Evolutionary conservation across 2,113 vertebrate species (phyloP).

Genomic region (Dryoscopus gambensis): DNA sequence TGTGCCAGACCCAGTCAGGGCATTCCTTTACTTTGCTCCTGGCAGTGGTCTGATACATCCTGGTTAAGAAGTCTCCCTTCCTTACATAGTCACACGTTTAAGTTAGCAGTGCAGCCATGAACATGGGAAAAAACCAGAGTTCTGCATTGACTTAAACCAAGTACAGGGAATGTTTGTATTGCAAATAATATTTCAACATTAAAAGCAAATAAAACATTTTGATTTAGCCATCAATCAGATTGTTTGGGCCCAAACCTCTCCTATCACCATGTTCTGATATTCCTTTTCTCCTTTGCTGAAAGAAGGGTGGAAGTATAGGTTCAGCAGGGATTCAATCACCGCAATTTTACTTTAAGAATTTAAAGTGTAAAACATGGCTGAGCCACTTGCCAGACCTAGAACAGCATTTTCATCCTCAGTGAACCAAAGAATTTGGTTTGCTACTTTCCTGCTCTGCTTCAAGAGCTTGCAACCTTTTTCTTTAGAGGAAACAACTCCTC

Average conservation of each 20-base stretch:
- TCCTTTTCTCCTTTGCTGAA: background rate
- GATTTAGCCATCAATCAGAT: background rate
- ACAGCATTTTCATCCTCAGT: background rate
- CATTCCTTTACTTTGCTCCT: background rate
- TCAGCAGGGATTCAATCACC: background rate
- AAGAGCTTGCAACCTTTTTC: background rate
- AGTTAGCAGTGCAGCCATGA: background rate
- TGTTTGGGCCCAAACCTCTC: background rate
- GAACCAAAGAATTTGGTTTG: background rate
- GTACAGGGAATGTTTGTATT: background rate
- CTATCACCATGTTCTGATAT: background rate
- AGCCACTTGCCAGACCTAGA: background rate
- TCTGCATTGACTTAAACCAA: background rate
- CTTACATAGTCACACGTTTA: background rate
- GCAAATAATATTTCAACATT: background rate
- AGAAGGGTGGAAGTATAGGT: background rate
- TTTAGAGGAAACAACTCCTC: background rate
- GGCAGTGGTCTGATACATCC: background rate
- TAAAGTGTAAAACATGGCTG: background rate
- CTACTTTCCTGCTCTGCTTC: background rate
- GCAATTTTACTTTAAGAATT: background rate
- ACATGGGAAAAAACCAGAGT: background rate
- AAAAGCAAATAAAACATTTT: background rate
- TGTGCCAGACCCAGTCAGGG: background rate
- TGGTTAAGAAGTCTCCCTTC: background rate